A percentile compares a stretch with the other conserved stretches of the same genome.
These are phyloP conservation scores for Pollenia amentaria DNA, from an alignment of 2,888 invertebrate species.

Conservation along the genomic window DNA sequence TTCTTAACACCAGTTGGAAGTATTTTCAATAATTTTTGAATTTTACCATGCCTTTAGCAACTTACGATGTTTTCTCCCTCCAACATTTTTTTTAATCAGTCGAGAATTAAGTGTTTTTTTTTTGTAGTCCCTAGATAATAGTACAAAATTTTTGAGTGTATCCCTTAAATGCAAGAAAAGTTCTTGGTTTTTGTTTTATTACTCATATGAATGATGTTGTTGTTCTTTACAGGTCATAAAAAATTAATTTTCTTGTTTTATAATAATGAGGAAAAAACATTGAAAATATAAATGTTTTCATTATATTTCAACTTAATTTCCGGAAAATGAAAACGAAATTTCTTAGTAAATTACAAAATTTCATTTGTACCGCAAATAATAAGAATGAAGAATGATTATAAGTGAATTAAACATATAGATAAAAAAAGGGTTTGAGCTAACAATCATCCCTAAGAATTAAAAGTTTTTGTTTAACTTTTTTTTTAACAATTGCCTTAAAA, in stretches of 20 bases:
- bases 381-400: background rate
- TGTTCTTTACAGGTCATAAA: slow-evolving; percentile 27
- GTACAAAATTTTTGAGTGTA: background rate
- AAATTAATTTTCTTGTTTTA: slow-evolving; percentile 3
- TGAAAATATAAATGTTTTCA: background rate
- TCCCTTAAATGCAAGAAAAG: background rate
- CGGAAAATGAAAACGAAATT: background rate
- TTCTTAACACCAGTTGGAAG: no score
- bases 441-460: no score
- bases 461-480: no score
- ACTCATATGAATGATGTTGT: background rate
- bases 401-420: no score
- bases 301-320: slow-evolving; percentile 1
- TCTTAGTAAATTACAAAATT: background rate
- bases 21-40: no score
- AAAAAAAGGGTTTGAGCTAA: no score
- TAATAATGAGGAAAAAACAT: slow-evolving; percentile 9
- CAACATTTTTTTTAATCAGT: no score
- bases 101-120: background rate
- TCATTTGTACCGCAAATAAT: background rate
- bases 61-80: no score
- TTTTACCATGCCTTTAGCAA: no score
- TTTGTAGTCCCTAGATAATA: background rate
- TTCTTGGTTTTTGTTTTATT: background rate
- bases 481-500: no score